Evolutionary conservation across 1,140 invertebrate genomes (phyloP), one percentile per base, ranked within the genome.

Genomic region (Drosophila busckii): DNA sequence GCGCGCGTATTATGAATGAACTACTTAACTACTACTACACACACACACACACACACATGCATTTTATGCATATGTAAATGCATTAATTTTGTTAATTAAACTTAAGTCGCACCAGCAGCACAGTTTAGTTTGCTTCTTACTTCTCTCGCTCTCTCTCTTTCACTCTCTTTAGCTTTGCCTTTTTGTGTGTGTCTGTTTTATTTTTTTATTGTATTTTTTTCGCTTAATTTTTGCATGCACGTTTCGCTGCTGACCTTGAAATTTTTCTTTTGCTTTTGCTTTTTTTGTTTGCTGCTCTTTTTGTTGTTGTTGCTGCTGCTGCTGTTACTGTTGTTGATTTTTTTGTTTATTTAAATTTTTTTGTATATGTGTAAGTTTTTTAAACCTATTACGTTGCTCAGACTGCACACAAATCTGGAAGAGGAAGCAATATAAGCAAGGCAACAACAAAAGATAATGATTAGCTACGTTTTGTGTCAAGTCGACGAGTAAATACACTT

Each of bases 181-280:
- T 29, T 41, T 15, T 34, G 28, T 26, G 37, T 64, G 56, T 65
- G 59, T 65, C 41, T 53, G 66, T 44, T 54, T 73, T 62, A 56
- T 45, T 56, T 71, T 65, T 65, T 49, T 46, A 48, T 73, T 53
- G 45, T 45, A 61, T 41, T 52, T 42, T 58, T 55, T 54, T 35
- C 76, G 75, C 75, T 82, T 82, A 82, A 82, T 75, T 82, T 82
- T 82, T 82, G 75, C 75, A 82, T 82, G 75, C 75, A 82, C 75
- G 75, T 82, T 82, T 82, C 66, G 75, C 76, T 65, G 65, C 70
- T 82, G 76, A 82, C 75, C 75, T 82, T 82, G 75, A 82, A 82
- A 62, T 70, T 70, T 80, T 82, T 82, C 60, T 75, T 82, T 75
- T 68, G 53, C 38, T 54, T 55, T 80, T 80, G 69, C 41, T 34